Evolutionary conservation across 2,113 vertebrate genomes (phyloP), one percentile per base, ranked within the genome.

Genomic region (Etheostoma spectabile): DNA sequence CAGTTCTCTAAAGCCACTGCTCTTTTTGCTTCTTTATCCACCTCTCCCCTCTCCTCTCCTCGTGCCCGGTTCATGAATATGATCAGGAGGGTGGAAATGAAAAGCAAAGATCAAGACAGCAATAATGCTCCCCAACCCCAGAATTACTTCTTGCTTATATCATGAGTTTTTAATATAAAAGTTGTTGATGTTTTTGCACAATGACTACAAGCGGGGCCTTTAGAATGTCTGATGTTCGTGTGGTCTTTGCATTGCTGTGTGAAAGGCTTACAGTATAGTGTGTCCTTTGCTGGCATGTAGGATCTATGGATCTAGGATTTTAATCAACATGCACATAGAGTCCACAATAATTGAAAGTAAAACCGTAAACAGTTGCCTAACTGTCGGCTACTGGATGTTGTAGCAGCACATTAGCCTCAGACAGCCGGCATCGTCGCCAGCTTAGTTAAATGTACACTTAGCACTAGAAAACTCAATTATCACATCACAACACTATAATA

Each of bases 1-100:
- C 60, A 0, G 38, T 68, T 61, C 62, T 52, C 65, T 30, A 55
- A 77, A 79, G 61, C 55, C 45, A 49, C 70, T 62, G 64, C 80
- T 83, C 78, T 74, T 72, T 78, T 14, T 64, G 49, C 60, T 67
- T 45, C 56, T 65, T 63, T 45, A 56, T 45, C 66, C 46, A 45
- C 10, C 63, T n/a, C 71, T 7, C 53, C 2, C 16, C 33, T 16
- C 42, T 45, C 5, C 35, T 8, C 48, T 76, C 19, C n/a, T 35
- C 8, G 12, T 24, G 48, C 33, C 6, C 67, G 42, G 63, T 8
- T 57, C 67, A 57, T 70, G 73, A 80, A 76, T 69, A 52, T 21
- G 70, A 85, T 60, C 52, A 80, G 51, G 27, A 64, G 42, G 3
- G 27, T 1, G 22, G 42, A 49, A 67, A 83, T 79, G 71, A 52